Evolutionary conservation across 2,888 invertebrate genomes (phyloP).

Genomic region (Diadromus collaris): DNA sequence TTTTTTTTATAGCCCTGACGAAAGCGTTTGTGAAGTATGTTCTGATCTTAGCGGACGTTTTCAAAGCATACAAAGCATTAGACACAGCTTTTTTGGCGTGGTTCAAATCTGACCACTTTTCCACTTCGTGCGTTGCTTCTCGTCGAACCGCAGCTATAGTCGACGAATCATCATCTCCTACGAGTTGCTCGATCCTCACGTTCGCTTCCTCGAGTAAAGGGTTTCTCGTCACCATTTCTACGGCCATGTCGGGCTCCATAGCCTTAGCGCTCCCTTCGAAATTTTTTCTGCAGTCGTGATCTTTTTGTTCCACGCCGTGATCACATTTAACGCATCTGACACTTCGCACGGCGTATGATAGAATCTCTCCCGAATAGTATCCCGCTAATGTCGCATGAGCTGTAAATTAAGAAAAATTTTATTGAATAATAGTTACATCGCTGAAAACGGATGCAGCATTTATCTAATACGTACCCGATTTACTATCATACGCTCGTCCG

Average conservation of each 20-base stretch:
- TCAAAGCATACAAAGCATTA: neutral
- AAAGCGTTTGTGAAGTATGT: neutral
- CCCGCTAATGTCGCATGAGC: conserved; percentile 11
- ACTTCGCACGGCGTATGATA: neutral
- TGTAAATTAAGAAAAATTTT: neutral
- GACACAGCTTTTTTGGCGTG: conserved; percentile 24
- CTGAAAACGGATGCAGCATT: neutral
- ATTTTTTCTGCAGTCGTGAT: conserved; percentile 61
- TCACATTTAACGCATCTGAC: conserved; percentile 31
- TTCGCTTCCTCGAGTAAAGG: conserved; percentile 47
- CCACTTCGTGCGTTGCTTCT: conserved; percentile 23
- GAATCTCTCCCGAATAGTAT: neutral
- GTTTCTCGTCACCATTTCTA: conserved; percentile 57
- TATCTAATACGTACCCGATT: conserved; percentile 16
- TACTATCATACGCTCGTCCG: conserved; percentile 42
- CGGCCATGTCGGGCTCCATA: conserved; percentile 64
- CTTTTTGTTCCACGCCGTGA: conserved; percentile 25
- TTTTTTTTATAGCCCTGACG: neutral
- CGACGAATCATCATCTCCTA: conserved; percentile 62
- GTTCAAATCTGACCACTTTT: conserved; percentile 55
- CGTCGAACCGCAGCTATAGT: conserved; percentile 57
- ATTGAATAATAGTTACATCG: neutral
- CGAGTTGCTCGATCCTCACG: conserved; percentile 39
- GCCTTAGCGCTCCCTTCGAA: conserved; percentile 61
- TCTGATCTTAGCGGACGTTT: neutral